These are phyloP conservation scores for Ophonus ardosiacus DNA, from an alignment of 2,888 invertebrate species.

Conservation along the genomic window DNA sequence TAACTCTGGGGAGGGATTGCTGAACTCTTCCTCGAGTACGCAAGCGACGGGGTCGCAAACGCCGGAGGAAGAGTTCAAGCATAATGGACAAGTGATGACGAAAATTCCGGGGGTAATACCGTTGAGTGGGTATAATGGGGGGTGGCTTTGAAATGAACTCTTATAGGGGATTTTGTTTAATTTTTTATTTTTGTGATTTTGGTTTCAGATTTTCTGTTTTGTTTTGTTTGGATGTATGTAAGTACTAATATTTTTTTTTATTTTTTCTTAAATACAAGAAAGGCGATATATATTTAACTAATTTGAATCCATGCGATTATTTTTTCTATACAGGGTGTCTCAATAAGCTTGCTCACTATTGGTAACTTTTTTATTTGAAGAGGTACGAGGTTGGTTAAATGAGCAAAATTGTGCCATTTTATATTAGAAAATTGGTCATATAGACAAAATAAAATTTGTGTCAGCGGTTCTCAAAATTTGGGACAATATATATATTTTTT, in stretches of 20 bases:
- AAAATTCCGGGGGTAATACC: slow-evolving; percentile 86
- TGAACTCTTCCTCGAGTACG: slow-evolving; percentile 76
- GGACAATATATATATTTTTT: too few species aligned
- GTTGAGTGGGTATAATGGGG: slow-evolving; percentile 85
- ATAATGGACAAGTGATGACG: slow-evolving; percentile 80
- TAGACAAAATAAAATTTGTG: too few species aligned
- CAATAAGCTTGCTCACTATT: too few species aligned
- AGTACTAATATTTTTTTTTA: not conserved
- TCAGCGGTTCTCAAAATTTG: too few species aligned
- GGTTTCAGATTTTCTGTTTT: slow-evolving; percentile 3
- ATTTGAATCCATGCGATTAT: too few species aligned
- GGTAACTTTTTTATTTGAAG: too few species aligned
- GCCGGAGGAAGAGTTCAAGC: slow-evolving; percentile 75
- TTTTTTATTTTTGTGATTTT: not conserved
- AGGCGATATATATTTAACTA: too few species aligned
- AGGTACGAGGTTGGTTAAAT: too few species aligned
- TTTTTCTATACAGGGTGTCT: too few species aligned
- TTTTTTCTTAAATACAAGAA: not conserved
- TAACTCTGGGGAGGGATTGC: slow-evolving; percentile 81
- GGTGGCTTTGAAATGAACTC: slow-evolving; percentile 79
- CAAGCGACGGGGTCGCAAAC: slow-evolving; percentile 74
- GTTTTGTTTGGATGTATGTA: slow-evolving; percentile 9
- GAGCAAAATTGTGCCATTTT: too few species aligned
- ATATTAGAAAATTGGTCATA: too few species aligned
- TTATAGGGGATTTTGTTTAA: not conserved